phyloP scores from a whole-genome alignment of 2,113 vertebrate genomes.

The Spilogale gracilis region DNA sequence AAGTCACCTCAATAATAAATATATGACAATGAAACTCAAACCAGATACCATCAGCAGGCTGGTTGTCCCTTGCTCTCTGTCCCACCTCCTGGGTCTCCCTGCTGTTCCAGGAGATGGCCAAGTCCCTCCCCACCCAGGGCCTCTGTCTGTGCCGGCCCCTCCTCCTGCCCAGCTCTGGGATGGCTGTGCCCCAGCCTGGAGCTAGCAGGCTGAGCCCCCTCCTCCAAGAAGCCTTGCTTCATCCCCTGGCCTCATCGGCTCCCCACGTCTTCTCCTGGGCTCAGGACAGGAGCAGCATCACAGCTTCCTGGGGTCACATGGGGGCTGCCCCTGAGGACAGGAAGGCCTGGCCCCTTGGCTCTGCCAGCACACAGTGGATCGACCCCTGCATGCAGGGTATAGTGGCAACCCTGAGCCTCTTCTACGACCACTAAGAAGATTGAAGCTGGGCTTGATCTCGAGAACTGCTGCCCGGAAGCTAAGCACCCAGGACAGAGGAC shows the following conservation, averaged over 20 bases:
- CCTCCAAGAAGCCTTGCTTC: background rate
- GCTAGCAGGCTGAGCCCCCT: background rate
- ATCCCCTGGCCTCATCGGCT: background rate
- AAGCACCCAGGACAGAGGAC: background rate
- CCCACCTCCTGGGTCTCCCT: background rate
- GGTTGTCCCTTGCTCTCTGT: too few relatives aligned
- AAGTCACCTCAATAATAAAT: too few relatives aligned
- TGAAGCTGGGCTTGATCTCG: background rate
- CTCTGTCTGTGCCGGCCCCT: background rate
- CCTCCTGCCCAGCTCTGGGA: background rate
- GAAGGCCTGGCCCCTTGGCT: background rate
- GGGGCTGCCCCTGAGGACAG: background rate
- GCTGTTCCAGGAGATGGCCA: background rate
- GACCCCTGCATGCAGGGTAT: fast-evolving
- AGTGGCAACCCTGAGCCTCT: background rate
- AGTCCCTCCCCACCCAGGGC: background rate
- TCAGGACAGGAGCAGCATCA: background rate
- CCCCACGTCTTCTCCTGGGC: background rate
- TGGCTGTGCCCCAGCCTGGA: background rate
- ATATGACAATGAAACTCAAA: background rate
- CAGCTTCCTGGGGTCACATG: background rate
- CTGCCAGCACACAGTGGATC: background rate
- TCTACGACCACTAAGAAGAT: fast-evolving
- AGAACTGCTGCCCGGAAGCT: background rate
- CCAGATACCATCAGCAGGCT: fast-evolving